phyloP scores from a whole-genome alignment of 2,113 vertebrate species.

The Cathartes aura region DNA sequence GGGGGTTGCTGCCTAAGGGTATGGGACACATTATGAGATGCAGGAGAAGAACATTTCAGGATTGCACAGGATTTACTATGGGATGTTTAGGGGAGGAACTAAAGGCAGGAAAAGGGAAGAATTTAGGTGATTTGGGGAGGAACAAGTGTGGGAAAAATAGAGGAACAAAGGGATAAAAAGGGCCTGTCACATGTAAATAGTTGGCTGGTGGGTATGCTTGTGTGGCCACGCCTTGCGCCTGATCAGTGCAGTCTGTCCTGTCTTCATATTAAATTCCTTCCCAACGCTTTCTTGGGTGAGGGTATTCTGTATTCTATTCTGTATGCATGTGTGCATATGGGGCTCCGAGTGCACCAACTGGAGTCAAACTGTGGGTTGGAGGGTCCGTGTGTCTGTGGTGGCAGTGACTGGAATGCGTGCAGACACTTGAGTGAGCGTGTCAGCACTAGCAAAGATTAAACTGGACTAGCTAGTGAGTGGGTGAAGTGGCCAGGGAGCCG shows the following conservation, averaged over 20 bases:
- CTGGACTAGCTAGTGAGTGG: rapidly evolving
- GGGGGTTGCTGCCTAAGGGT: background rate
- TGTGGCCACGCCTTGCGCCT: rapidly evolving
- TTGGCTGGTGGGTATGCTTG: background rate
- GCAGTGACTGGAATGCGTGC: rapidly evolving
- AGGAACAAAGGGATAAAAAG: background rate
- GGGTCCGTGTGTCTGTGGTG: background rate
- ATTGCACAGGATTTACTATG: background rate
- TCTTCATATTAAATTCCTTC: background rate
- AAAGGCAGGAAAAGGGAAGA: background rate
- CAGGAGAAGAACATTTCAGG: background rate
- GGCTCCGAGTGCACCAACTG: rapidly evolving
- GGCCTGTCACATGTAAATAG: background rate
- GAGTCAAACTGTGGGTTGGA: rapidly evolving
- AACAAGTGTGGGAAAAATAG: background rate
- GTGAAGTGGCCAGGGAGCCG: rapidly evolving
- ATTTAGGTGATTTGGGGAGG: background rate
- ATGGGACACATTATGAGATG: background rate
- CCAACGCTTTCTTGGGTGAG: background rate
- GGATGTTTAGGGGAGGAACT: background rate
- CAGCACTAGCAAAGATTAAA: background rate
- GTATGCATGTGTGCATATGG: background rate
- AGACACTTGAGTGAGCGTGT: rapidly evolving
- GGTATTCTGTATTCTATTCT: background rate
- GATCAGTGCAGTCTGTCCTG: background rate